Evolutionary conservation across 2,888 invertebrate species (phyloP).

Genomic region (Vanessa cardui): DNA sequence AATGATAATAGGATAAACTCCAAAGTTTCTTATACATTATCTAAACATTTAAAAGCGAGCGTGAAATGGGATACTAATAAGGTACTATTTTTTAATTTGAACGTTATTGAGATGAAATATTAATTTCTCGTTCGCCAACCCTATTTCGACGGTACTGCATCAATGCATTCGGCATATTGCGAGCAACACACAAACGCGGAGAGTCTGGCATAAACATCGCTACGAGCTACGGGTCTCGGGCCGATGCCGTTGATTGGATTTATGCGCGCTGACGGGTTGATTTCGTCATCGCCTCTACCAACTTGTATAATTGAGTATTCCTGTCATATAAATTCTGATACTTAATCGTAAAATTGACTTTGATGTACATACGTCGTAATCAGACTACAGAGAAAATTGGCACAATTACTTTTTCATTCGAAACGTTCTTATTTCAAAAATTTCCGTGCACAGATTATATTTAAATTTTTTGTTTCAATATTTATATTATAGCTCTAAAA

Average conservation of each 20-base stretch:
- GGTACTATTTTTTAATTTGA: too few species aligned
- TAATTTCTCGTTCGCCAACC: constrained; percentile 48
- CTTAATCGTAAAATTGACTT: constrained; percentile 11
- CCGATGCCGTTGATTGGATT: constrained; percentile 72
- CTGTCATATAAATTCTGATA: constrained; percentile 8
- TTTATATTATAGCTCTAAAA: not conserved
- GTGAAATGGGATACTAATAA: too few species aligned
- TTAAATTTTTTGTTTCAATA: not conserved
- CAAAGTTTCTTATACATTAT: too few species aligned
- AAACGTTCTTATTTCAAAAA: not conserved
- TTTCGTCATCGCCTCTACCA: constrained; percentile 38
- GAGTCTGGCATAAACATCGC: constrained; percentile 57
- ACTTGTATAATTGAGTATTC: constrained; percentile 36
- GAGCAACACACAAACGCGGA: constrained; percentile 52
- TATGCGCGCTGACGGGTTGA: constrained; percentile 57
- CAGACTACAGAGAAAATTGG: not conserved
- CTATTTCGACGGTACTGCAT: constrained; percentile 57
- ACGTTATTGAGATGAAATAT: not conserved
- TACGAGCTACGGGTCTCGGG: constrained; percentile 53
- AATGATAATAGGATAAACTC: too few species aligned
- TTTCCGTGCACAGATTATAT: not conserved
- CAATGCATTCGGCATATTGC: constrained; percentile 73
- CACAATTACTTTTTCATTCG: not conserved
- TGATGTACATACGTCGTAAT: not conserved
- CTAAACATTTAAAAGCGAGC: too few species aligned